A percentile compares a stretch with the other conserved stretches of the same genome.
Evolutionary conservation across 2,888 invertebrate species (phyloP).

Genomic region (Ceriagrion tenellum): DNA sequence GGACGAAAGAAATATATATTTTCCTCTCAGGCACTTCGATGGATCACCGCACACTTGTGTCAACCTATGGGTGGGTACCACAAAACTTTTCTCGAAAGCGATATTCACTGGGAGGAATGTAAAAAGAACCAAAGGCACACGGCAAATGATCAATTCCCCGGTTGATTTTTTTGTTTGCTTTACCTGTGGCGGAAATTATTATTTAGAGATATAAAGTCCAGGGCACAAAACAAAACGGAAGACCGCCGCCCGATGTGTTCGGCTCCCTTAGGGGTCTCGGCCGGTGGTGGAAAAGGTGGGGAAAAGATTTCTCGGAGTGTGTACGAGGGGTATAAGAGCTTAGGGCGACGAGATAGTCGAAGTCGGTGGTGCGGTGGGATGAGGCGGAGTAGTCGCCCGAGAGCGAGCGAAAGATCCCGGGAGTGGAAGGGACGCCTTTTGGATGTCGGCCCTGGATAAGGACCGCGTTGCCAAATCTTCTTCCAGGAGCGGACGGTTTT

Average conservation of each 20-base stretch:
- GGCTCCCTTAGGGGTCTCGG: background rate
- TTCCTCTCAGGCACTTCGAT: background rate
- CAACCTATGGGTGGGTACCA: background rate
- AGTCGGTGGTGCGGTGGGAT: conserved; percentile 81
- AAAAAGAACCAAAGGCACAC: background rate
- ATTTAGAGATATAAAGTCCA: background rate
- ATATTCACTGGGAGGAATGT: background rate
- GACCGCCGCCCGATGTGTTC: background rate
- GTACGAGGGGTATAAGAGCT: conserved; percentile 76
- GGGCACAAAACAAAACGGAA: background rate
- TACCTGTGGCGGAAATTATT: background rate
- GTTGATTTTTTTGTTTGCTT: background rate
- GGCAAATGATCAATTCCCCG: too few relatives aligned
- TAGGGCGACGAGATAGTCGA: conserved; percentile 81
- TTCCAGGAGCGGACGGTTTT: conserved; percentile 82
- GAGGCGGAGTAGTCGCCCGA: conserved; percentile 76
- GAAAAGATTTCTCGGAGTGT: background rate
- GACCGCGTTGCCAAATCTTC: conserved; percentile 77
- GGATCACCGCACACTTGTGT: background rate
- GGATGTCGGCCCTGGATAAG: conserved; percentile 70
- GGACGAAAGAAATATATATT: background rate
- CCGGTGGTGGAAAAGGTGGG: background rate
- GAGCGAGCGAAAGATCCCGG: conserved; percentile 80
- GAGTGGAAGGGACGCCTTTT: conserved; percentile 72
- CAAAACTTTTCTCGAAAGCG: background rate